Conservation (phyloP, 2,888 invertebrate species). For the Mechanitis mazaeus region DNA sequence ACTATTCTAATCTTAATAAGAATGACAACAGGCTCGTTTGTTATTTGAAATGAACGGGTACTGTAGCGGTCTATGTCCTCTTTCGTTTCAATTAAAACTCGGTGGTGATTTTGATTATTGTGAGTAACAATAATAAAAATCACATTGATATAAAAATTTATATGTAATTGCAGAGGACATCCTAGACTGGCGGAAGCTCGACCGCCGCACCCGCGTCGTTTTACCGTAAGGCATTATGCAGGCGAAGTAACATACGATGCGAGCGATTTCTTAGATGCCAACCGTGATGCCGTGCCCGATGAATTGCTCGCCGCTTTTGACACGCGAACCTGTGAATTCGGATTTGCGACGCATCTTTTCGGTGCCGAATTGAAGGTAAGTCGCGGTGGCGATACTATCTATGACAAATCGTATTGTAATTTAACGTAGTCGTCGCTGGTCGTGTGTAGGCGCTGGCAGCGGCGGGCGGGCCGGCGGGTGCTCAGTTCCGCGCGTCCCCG, state of each 20-base stretch:
- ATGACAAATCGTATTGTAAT: neutral
- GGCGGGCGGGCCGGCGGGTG: constrained; percentile 78
- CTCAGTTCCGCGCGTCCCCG: constrained; percentile 82
- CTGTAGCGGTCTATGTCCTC: no score
- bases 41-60: no score
- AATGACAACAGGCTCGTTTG: no score
- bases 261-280: constrained; percentile 91
- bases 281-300: constrained; percentile 94
- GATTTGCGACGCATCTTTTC: constrained; percentile 97
- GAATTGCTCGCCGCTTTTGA: constrained; percentile 95
- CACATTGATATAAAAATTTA: neutral
- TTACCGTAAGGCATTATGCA: constrained; percentile 92
- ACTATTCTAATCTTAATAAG: no score
- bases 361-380: constrained; percentile 88
- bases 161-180: constrained; percentile 85
- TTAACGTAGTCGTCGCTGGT: neutral
- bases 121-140: no score
- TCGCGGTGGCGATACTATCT: no score
- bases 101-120: no score
- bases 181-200: constrained; percentile 87
- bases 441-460: constrained; percentile 79
- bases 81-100: no score
- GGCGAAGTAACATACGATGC: constrained; percentile 90
- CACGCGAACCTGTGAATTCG: constrained; percentile 94
- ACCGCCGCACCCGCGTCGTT: constrained; percentile 86